A percentile compares a stretch with the other conserved stretches of the same genome.
phyloP scores from a whole-genome alignment of 2,888 invertebrate genomes.

The Temnothorax rugatulus region DNA sequence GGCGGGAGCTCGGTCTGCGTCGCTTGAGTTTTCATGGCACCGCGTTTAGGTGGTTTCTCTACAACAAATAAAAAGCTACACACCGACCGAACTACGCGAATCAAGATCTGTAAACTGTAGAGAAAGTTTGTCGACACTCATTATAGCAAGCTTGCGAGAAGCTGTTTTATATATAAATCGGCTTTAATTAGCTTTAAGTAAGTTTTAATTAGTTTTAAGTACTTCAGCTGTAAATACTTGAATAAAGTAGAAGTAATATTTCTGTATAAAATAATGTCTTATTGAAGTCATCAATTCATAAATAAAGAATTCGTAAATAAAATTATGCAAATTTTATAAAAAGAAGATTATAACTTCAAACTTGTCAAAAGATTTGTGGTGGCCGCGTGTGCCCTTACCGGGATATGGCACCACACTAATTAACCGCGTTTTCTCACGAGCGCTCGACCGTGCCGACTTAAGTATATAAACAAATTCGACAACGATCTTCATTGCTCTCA shows the following conservation, averaged over 20 bases:
- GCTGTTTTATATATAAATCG: not conserved
- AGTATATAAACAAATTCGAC: too few species aligned
- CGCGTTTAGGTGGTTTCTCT: conserved; percentile 93
- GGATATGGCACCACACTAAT: too few species aligned
- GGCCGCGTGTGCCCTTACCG: too few species aligned
- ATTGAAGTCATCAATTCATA: not conserved
- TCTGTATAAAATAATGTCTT: not conserved
- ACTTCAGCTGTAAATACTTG: not conserved
- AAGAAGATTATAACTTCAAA: not conserved
- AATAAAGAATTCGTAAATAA: not conserved
- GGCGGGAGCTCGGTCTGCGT: conserved; percentile 95
- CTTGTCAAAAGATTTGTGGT: not conserved
- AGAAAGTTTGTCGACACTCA: not conserved
- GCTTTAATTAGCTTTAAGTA: not conserved
- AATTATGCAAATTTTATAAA: not conserved
- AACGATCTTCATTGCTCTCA: too few species aligned
- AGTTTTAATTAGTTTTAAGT: conserved; percentile 4
- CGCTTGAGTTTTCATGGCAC: conserved; percentile 96
- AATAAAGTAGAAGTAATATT: not conserved
- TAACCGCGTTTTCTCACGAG: too few species aligned
- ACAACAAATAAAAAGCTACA: conserved; percentile 80
- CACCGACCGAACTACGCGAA: not conserved
- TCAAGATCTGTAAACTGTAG: not conserved
- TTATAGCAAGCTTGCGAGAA: not conserved
- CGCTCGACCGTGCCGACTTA: too few species aligned